Evolutionary conservation across 2,888 invertebrate species (phyloP).

Genomic region (Drosophila glabriapex): DNA sequence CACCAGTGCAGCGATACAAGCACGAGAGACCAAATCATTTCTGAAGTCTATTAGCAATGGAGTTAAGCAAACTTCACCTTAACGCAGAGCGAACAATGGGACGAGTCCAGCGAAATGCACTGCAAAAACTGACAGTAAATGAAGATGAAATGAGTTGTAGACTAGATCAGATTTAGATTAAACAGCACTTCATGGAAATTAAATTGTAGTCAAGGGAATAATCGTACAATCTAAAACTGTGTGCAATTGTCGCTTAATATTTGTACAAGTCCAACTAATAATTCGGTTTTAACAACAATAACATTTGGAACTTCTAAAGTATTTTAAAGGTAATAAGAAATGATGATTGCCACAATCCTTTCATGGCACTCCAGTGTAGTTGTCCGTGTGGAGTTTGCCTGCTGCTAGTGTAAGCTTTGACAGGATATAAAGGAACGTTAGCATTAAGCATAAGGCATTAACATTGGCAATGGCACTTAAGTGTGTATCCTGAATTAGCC

Average conservation of each 20-base stretch:
- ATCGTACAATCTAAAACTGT: background rate
- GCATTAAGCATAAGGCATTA: slow-evolving; percentile 65
- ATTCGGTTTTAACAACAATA: background rate
- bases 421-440: slow-evolving; percentile 46
- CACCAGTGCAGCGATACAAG: slow-evolving; percentile 13
- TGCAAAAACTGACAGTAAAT: background rate
- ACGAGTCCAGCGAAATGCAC: slow-evolving; percentile 5
- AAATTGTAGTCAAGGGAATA: background rate
- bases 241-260: background rate
- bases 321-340: background rate
- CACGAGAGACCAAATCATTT: slow-evolving; percentile 61
- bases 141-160: background rate
- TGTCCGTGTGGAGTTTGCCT: background rate
- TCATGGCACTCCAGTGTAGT: slow-evolving; percentile 17
- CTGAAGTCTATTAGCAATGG: slow-evolving; percentile 73
- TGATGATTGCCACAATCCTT: background rate
- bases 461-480: slow-evolving; percentile 65
- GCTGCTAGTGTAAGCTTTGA: slow-evolving; percentile 21
- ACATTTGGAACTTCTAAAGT: background rate
- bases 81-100: slow-evolving; percentile 36
- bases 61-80: slow-evolving; percentile 60
- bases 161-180: background rate
- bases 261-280: background rate
- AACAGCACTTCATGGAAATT: background rate
- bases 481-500: slow-evolving; percentile 60